Evolutionary conservation across 2,797 vertebrate genomes (phyloP).

Genomic region (Potorous gilbertii): DNA sequence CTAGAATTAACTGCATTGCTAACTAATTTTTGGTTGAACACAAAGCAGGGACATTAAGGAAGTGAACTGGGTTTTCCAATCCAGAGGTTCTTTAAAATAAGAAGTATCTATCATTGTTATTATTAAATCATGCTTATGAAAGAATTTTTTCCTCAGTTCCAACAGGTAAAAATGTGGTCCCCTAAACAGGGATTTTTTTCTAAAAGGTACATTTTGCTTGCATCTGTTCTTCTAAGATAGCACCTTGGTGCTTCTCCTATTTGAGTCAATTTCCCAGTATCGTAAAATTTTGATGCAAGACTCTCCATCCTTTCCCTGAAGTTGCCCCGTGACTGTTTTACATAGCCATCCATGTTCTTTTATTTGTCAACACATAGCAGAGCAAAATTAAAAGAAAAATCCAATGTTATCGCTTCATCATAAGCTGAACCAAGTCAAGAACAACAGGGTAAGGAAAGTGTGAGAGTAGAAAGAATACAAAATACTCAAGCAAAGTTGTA

Average conservation of each 20-base stretch:
- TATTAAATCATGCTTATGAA: background rate
- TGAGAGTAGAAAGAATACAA: background rate
- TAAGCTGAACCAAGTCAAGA: background rate
- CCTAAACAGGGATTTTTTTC: background rate
- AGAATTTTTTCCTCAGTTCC: background rate
- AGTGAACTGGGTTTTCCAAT: background rate
- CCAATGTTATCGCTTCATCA: background rate
- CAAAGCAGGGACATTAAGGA: background rate
- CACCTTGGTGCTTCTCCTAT: background rate
- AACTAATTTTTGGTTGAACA: background rate
- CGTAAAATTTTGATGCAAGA: background rate
- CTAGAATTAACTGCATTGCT: background rate
- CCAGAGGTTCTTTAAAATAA: background rate
- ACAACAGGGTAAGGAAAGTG: background rate
- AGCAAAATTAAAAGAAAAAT: background rate
- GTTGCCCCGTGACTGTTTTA: background rate
- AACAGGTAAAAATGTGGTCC: background rate
- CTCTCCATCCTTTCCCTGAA: background rate
- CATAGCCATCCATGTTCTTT: background rate
- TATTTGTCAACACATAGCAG: background rate
- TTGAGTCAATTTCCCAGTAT: background rate
- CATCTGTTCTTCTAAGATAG: background rate
- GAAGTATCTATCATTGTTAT: background rate
- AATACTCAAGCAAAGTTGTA: constrained; percentile 83
- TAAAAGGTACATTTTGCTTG: background rate